Percentiles rank a stretch among this genome's conserved stretches.
Evolutionary conservation across 2,888 invertebrate genomes (phyloP).

Genomic region (Mesochorus sp.): DNA sequence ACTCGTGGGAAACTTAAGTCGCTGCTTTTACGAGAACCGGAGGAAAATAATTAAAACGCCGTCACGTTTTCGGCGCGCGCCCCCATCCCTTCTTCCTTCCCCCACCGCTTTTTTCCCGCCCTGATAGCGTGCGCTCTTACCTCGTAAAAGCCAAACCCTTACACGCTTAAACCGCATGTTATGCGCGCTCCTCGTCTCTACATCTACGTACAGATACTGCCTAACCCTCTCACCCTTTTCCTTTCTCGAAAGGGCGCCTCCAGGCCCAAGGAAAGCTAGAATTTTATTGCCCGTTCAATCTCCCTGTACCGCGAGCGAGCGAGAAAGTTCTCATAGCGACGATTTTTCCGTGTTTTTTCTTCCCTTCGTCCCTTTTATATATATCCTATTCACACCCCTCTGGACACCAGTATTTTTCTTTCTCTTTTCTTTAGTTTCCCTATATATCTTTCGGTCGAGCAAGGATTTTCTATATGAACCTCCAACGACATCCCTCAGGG

Average conservation of each 20-base stretch:
- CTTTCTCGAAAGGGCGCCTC: slow-evolving; percentile 18
- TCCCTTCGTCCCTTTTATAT: no score
- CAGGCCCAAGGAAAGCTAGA: slow-evolving; percentile 57
- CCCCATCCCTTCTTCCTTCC: neutral
- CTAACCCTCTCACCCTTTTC: slow-evolving; percentile 22
- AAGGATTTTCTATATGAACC: slow-evolving; percentile 26
- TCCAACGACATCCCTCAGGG: slow-evolving; percentile 46
- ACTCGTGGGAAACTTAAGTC: slow-evolving; percentile 56
- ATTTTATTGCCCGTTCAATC: slow-evolving; percentile 72
- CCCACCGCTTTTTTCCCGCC: neutral
- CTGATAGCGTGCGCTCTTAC: neutral
- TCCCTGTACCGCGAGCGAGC: slow-evolving; percentile 59
- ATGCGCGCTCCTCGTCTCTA: slow-evolving; percentile 49
- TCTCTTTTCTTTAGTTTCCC: slow-evolving; percentile 42
- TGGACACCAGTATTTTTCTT: slow-evolving; percentile 41
- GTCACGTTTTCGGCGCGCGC: slow-evolving; percentile 38
- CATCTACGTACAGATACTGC: slow-evolving; percentile 20
- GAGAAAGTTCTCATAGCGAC: slow-evolving; percentile 62
- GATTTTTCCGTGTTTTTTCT: slow-evolving; percentile 60
- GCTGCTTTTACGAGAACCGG: slow-evolving; percentile 64
- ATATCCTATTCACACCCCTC: slow-evolving; percentile 40
- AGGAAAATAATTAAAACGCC: slow-evolving; percentile 69
- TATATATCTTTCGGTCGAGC: slow-evolving; percentile 30
- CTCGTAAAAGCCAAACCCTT: slow-evolving; percentile 48
- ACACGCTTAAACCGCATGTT: slow-evolving; percentile 47